These are phyloP conservation scores for Myodes glareolus DNA, from an alignment of 2,113 vertebrate species.

Conservation along the genomic window DNA sequence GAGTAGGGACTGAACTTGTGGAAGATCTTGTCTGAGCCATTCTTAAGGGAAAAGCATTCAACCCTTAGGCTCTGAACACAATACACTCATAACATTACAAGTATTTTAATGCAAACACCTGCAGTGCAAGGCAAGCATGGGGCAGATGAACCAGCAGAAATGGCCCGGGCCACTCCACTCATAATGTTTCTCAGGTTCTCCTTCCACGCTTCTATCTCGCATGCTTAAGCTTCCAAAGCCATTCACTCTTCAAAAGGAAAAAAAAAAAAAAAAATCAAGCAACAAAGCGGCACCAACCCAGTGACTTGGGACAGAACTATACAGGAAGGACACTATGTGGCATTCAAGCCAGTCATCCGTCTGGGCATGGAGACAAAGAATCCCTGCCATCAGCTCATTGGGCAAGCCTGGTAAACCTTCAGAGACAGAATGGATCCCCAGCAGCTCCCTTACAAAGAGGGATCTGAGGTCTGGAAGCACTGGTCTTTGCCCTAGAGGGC, in stretches of 20 bases:
- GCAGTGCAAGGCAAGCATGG: neutral
- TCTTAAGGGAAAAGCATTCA: neutral
- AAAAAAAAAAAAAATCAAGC: slow-evolving; percentile 55
- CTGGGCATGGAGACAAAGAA: neutral
- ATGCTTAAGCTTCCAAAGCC: slow-evolving; percentile 65
- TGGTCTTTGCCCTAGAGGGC: neutral
- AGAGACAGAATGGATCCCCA: neutral
- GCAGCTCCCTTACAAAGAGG: neutral
- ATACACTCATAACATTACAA: neutral
- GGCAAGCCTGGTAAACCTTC: neutral
- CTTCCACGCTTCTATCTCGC: neutral
- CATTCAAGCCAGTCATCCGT: neutral
- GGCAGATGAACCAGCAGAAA: neutral
- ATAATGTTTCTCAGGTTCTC: neutral
- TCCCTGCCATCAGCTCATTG: neutral
- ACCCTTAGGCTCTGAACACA: neutral
- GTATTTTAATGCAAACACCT: neutral
- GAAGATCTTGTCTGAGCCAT: neutral
- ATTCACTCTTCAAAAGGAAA: slow-evolving; percentile 39
- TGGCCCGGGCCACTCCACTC: neutral
- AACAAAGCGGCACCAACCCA: slow-evolving; percentile 11
- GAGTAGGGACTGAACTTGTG: neutral
- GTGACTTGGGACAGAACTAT: slow-evolving; percentile 74
- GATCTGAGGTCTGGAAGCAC: neutral
- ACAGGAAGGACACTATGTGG: neutral